These are phyloP conservation scores for Cordilura impudica DNA, from an alignment of 2,888 invertebrate genomes.

Conservation along the genomic window DNA sequence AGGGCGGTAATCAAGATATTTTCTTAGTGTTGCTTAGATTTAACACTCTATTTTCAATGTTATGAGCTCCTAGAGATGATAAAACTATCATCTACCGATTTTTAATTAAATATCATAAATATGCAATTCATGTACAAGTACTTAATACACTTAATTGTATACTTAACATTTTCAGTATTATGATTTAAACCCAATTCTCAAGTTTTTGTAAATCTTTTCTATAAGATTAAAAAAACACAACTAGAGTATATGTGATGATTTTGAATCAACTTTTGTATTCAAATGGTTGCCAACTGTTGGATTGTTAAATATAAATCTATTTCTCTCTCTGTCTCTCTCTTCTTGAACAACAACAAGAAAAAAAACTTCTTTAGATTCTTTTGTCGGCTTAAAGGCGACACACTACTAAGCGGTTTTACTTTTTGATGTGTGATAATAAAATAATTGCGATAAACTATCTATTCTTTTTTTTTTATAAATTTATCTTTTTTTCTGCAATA, in stretches of 20 bases:
- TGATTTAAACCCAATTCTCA: conserved; percentile 37
- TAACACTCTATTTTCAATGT: no score
- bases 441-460: conserved; percentile 63
- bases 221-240: conserved; percentile 15
- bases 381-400: conserved; percentile 59
- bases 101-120: conserved; percentile 35
- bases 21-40: no score
- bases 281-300: conserved; percentile 43
- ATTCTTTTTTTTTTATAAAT: conserved; percentile 45
- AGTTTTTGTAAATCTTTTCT: conserved; percentile 30
- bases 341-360: neutral
- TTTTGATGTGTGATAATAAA: conserved; percentile 63
- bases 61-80: no score
- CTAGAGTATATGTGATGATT: conserved; percentile 23
- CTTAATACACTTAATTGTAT: conserved; percentile 8
- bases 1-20: no score
- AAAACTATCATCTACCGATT: conserved; percentile 1
- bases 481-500: conserved; percentile 30
- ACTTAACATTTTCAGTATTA: conserved; percentile 27
- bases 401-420: conserved; percentile 49
- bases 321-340: no score
- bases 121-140: conserved; percentile 27
- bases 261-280: conserved; percentile 39
- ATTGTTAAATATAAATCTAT: conserved; percentile 10
- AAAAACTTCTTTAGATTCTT: conserved; percentile 54